Evolutionary conservation across 1,140 invertebrate genomes (phyloP).

Genomic region (Zophobas atratus): DNA sequence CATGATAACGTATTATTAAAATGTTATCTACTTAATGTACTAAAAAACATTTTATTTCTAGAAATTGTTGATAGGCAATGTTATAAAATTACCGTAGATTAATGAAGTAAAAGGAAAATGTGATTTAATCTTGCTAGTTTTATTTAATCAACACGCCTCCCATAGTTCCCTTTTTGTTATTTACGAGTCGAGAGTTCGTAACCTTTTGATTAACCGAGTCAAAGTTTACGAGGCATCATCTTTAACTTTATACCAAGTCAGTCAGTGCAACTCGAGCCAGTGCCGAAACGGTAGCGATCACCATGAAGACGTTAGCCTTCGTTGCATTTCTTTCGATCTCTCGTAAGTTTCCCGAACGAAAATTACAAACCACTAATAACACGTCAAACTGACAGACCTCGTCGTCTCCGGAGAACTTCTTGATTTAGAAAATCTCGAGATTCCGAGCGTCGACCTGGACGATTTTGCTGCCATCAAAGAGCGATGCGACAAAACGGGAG

Average conservation of each 20-base stretch:
- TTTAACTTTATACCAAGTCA: neutral
- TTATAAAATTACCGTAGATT: slow-evolving; percentile 56
- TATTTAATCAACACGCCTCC: slow-evolving; percentile 6
- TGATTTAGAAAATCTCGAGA: slow-evolving; percentile 9
- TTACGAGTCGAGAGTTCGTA: slow-evolving; percentile 20
- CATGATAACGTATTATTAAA: slow-evolving; percentile 55
- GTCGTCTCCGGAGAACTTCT: slow-evolving; percentile 1
- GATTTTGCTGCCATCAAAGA: slow-evolving; percentile 52
- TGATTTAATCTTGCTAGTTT: slow-evolving; percentile 39
- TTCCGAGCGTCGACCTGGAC: slow-evolving; percentile 49
- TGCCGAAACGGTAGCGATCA: neutral
- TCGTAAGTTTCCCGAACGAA: slow-evolving; percentile 9
- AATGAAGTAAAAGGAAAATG: slow-evolving; percentile 51
- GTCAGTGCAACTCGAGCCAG: neutral
- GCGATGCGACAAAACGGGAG: slow-evolving; percentile 59
- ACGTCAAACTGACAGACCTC: neutral
- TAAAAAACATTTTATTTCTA: slow-evolving; percentile 60
- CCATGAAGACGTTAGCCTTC: slow-evolving; percentile 12
- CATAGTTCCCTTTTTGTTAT: neutral
- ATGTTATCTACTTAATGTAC: slow-evolving; percentile 59
- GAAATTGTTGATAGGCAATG: slow-evolving; percentile 62
- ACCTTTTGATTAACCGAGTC: slow-evolving; percentile 41
- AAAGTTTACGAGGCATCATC: slow-evolving; percentile 24
- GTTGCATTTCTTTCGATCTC: neutral
- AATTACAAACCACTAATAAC: neutral